Evolutionary conservation across 2,797 vertebrate species (phyloP), one percentile per base, ranked within the genome.

Genomic region (Thripadectes ignobilis): DNA sequence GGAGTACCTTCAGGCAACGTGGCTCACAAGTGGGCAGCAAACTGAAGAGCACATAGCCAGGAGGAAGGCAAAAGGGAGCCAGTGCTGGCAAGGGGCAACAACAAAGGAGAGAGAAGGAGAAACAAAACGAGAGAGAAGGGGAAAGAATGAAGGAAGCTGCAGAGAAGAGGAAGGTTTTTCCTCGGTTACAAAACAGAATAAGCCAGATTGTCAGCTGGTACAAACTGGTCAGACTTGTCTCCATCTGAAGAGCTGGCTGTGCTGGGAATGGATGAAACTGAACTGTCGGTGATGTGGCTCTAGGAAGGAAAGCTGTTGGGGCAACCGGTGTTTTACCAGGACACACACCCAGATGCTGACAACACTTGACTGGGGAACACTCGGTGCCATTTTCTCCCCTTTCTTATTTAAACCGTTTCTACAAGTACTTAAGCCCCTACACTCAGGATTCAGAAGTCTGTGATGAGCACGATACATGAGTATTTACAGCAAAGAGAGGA

Each of bases 401-500:
- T 49, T 86, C 46, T 69, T 67, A 49, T 49, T 81, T 38, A 68
- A 85, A 85, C 18, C 2, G 1, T 51, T 88, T 78, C 85, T 45
- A 18, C 17, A 81, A 61, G 61, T 68, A 89, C 62, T 91, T 84
- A 85, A 79, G 49, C 46, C 51, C 26, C 76, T 41, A 29, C 4
- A 4, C 22, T 34, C 3, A 1, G 61, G 2, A 1, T 46, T 74
- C 43, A 61, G 36, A 86, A 83, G 66, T 38, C 46, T 29, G 12
- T 10, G 30, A 72, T 23, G 32, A 88, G 51, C 55, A 73, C 0
- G 1, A 49, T 29, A 73, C 4, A 4, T 1, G 59, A 51, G 51
- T 41, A 88, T 89, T 83, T 66, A 86, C 27, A 88, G 85, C 8
- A 58, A 65, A 77, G 41, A 75, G 69, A 75, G 12, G 26, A 61